Percentiles rank a stretch among this genome's conserved stretches.
phyloP scores from a whole-genome alignment of 2,888 invertebrate species.

The Calliopum simillimum region DNA sequence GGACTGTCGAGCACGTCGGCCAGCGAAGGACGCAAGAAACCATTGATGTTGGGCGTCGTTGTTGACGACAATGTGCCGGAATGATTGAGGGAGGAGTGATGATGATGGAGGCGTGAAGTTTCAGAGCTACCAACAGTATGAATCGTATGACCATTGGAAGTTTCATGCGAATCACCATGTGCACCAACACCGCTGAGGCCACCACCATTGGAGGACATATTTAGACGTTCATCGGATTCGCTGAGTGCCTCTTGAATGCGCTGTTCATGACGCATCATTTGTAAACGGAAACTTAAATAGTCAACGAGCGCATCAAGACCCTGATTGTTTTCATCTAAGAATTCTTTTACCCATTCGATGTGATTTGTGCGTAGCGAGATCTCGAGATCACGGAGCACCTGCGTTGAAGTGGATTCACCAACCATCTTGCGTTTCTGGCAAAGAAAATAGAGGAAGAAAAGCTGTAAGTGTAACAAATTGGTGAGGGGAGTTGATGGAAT shows the following conservation, averaged over 20 bases:
- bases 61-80: conserved; percentile 41
- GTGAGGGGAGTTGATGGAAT: conserved; percentile 31
- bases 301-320: conserved; percentile 97
- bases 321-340: conserved; percentile 94
- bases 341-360: conserved; percentile 99
- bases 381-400: conserved; percentile 97
- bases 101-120: conserved; percentile 46
- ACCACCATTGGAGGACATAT: conserved; percentile 56
- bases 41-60: conserved; percentile 44
- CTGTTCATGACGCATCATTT: conserved; percentile 94
- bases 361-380: conserved; percentile 98
- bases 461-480: conserved; percentile 61
- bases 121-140: conserved; percentile 46
- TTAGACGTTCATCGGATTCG: conserved; percentile 81
- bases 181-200: conserved; percentile 44
- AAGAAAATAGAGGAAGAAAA: conserved; percentile 68
- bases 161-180: conserved; percentile 47
- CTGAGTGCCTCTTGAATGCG: conserved; percentile 81
- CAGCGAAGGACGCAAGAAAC: conserved; percentile 70
- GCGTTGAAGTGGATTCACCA: conserved; percentile 96
- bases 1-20: conserved; percentile 77
- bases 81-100: conserved; percentile 41
- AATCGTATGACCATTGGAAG: conserved; percentile 41
- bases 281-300: conserved; percentile 93
- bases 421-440: conserved; percentile 97